Percentiles rank a stretch among this genome's conserved stretches.
These are phyloP conservation scores for Petrolisthes cinctipes DNA, from an alignment of 2,888 invertebrate genomes.

Conservation along the genomic window DNA sequence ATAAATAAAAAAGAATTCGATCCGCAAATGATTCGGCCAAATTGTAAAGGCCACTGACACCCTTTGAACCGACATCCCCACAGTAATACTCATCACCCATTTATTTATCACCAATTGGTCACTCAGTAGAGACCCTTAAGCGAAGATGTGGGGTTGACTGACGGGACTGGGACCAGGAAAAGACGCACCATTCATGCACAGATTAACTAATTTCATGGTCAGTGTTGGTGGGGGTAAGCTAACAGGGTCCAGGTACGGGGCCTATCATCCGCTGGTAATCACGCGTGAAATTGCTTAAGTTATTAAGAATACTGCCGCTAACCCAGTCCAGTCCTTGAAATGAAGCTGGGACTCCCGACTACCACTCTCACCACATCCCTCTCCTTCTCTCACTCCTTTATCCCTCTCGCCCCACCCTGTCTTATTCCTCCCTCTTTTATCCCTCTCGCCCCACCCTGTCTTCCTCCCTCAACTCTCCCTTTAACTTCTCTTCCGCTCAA, in stretches of 20 bases:
- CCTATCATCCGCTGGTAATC: slow-evolving; percentile 1
- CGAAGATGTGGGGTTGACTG: not conserved
- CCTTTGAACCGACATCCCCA: no score
- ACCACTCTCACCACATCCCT: not conserved
- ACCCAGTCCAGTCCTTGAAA: not conserved
- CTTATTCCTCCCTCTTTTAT: not conserved
- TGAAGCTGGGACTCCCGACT: not conserved
- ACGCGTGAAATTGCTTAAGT: slow-evolving; percentile 14
- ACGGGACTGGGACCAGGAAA: not conserved
- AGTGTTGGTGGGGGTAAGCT: not conserved
- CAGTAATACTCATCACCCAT: no score
- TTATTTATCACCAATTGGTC: no score
- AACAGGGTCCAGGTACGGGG: not conserved
- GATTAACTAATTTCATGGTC: slow-evolving; percentile 16
- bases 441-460: not conserved
- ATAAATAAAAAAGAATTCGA: no score
- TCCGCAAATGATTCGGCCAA: no score
- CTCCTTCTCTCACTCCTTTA: not conserved
- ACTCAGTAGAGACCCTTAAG: no score
- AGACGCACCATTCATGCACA: slow-evolving; percentile 7
- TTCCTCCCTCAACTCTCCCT: not conserved
- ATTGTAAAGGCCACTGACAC: no score
- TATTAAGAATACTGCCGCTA: slow-evolving; percentile 16
- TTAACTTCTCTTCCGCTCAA: not conserved
- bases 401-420: not conserved